These are phyloP conservation scores for Oryzaephilus surinamensis DNA, from an alignment of 1,140 invertebrate genomes.

Conservation along the genomic window DNA sequence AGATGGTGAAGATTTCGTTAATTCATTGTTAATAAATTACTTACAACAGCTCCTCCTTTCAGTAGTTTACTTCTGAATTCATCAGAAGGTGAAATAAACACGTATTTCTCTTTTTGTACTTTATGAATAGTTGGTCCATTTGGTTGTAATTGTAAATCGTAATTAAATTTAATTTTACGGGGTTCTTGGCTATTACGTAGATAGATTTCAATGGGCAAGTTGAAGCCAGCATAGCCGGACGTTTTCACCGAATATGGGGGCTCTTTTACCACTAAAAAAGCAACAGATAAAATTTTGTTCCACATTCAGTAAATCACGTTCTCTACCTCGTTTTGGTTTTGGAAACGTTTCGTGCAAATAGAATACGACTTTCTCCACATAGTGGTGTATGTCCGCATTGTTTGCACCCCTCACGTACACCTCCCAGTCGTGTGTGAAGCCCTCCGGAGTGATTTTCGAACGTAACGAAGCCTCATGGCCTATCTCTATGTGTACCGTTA, in stretches of 20 bases:
- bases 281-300: too few relatives aligned
- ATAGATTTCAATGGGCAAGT: constrained; percentile 80
- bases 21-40: constrained; percentile 2
- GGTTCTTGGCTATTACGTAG: constrained; percentile 86
- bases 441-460: constrained; percentile 68
- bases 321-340: constrained; percentile 73
- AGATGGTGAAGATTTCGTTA: not conserved
- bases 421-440: constrained; percentile 96
- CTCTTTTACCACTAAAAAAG: constrained; percentile 73
- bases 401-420: constrained; percentile 86
- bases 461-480: constrained; percentile 77
- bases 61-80: constrained; percentile 82
- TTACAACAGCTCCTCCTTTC: constrained; percentile 67
- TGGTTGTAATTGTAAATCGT: constrained; percentile 74
- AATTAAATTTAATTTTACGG: constrained; percentile 74
- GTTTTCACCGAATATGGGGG: constrained; percentile 87
- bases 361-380: constrained; percentile 93
- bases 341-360: constrained; percentile 84
- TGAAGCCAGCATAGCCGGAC: constrained; percentile 90
- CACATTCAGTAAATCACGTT: not conserved
- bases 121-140: constrained; percentile 58
- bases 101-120: constrained; percentile 61
- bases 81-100: constrained; percentile 72
- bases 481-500: constrained; percentile 84
- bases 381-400: constrained; percentile 74